Evolutionary conservation across 2,797 vertebrate genomes (phyloP), one percentile per base, ranked within the genome.

Genomic region (Micrastur ruficollis): DNA sequence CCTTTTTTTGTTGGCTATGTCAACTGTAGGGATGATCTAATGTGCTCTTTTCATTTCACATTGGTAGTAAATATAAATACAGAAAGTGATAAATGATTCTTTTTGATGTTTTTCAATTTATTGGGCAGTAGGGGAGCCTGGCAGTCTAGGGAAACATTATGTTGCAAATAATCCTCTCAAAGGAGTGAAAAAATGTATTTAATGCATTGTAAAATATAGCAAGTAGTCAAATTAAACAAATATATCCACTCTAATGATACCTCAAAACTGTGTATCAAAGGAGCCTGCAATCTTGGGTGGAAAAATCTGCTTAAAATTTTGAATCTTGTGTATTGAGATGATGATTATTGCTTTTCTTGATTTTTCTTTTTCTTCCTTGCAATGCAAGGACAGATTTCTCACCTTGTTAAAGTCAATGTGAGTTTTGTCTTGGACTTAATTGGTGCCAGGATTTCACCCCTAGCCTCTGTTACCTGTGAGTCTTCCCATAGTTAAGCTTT

Each of bases 161-260:
- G 19, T 76, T 97, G 65, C 63, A 85, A 90, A 68, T 95, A 95
- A 88, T 46, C 74, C 16, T 85, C 81, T 95, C 34, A 86, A 66
- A 79, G 29, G 80, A 89, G n/a, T 53, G 63, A 70, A 75, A 75
- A 66, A 89, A 17, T 71, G 1, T 86, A 42, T 89, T 92, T 93
- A 29, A 46, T 89, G 38, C 42, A 11, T 87, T 94, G 79, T 66
- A 82, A 87, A 93, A 91, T 85, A 73, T 2, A 82, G n/a, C 66
- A 91, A 84, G 63, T 38, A 83, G 59, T 83, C 88, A 92, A 91
- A 91, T 86, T 83, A 86, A 95, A 88, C 59, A 87, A 95, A 66
- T 86, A 79, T 31, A 61, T 88, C 42, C 36, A 61, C 16, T 88
- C 16, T 61, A 68, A 89, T 70, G 61, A 29, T 52, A 38, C 65